Percentiles rank a stretch among this genome's conserved stretches.
Conservation (phyloP, 2,888 invertebrate genomes). For the Allolobophora icterica region DNA sequence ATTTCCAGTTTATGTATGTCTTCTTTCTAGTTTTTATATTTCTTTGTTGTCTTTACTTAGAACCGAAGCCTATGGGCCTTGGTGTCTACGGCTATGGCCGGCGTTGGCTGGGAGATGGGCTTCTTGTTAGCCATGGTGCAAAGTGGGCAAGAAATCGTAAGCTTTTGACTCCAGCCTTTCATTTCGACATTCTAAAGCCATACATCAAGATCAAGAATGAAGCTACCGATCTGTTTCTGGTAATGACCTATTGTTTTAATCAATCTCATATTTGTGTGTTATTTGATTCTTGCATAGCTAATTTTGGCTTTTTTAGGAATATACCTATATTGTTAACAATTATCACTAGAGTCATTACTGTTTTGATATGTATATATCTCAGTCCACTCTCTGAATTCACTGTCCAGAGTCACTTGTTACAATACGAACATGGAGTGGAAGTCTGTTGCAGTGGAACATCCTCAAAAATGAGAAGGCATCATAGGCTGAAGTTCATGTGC, state of each 20-base stretch:
- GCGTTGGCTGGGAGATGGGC: constrained; percentile 42
- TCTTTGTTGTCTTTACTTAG: constrained; percentile 20
- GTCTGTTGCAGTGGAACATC: too few species aligned
- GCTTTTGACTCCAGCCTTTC: constrained; percentile 43
- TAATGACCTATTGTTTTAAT: constrained; percentile 14
- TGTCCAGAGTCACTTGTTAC: too few species aligned
- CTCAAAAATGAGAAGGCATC: too few species aligned
- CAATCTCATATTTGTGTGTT: neutral
- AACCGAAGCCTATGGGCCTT: constrained; percentile 40
- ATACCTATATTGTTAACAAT: neutral
- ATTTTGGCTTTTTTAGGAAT: neutral
- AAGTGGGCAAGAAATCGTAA: constrained; percentile 42
- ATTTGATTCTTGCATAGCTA: neutral
- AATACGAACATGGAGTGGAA: too few species aligned
- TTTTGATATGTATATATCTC: neutral
- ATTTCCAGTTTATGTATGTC: neutral
- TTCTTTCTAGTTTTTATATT: neutral
- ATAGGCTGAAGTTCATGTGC: too few species aligned
- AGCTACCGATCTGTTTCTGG: constrained; percentile 37
- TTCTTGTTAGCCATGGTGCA: constrained; percentile 36
- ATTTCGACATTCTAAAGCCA: constrained; percentile 43
- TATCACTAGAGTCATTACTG: neutral
- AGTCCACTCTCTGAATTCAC: too few species aligned
- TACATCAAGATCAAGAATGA: constrained; percentile 40
- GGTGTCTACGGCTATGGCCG: constrained; percentile 40